Evolutionary conservation across 2,888 invertebrate species (phyloP).

Genomic region (Eulithis testata): DNA sequence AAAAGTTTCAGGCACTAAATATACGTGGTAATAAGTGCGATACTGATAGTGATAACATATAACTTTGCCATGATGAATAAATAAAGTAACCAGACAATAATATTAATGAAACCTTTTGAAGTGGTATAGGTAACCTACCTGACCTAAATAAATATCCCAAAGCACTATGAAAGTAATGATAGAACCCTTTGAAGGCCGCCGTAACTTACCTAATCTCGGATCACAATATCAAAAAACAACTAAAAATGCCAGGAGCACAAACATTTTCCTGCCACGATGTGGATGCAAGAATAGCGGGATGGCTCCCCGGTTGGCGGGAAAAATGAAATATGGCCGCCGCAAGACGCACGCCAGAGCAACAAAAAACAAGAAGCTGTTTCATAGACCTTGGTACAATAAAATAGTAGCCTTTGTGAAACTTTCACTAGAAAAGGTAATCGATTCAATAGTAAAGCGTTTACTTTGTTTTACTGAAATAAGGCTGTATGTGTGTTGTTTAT

Average conservation of each 20-base stretch:
- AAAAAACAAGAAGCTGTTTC: slow-evolving; percentile 8
- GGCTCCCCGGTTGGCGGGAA: slow-evolving; percentile 60
- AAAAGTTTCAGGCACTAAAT: too few relatives aligned
- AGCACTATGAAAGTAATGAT: neutral
- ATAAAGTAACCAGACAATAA: too few relatives aligned
- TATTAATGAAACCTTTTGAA: neutral
- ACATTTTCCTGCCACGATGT: slow-evolving; percentile 52
- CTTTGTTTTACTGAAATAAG: too few relatives aligned
- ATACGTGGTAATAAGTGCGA: too few relatives aligned
- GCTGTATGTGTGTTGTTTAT: too few relatives aligned
- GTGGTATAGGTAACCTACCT: neutral
- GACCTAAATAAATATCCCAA: slow-evolving; percentile 1
- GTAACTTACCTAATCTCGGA: slow-evolving; percentile 23
- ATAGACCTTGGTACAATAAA: too few relatives aligned
- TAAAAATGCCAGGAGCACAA: slow-evolving; percentile 37
- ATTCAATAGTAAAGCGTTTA: too few relatives aligned
- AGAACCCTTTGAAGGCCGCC: neutral
- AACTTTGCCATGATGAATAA: too few relatives aligned
- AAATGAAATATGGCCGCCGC: slow-evolving; percentile 72
- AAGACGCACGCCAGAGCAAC: slow-evolving; percentile 42
- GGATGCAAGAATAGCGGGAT: slow-evolving; percentile 62
- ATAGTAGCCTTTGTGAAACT: too few relatives aligned
- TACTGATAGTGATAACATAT: too few relatives aligned
- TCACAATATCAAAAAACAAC: slow-evolving; percentile 23
- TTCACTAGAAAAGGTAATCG: too few relatives aligned